Percentiles rank a stretch among this genome's conserved stretches.
These are phyloP conservation scores for Sylvilagus bachmani DNA, from an alignment of 2,113 vertebrate genomes.

Conservation along the genomic window DNA sequence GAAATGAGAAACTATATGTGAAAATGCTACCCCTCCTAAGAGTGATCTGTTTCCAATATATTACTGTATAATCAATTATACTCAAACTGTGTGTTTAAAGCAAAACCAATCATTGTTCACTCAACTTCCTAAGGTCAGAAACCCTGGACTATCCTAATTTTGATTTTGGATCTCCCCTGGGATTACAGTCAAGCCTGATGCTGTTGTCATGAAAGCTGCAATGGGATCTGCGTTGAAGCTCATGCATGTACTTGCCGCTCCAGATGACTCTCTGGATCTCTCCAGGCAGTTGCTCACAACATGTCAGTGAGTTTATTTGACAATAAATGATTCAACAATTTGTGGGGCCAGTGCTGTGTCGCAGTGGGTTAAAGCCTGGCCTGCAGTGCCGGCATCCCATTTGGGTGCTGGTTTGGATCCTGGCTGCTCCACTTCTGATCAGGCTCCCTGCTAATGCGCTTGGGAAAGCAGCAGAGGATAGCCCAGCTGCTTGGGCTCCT, in stretches of 20 bases:
- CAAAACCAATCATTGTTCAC: background rate
- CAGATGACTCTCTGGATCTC: background rate
- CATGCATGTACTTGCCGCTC: background rate
- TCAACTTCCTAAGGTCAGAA: background rate
- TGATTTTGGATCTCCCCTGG: background rate
- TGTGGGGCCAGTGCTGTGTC: too few species aligned
- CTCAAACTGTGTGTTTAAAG: background rate
- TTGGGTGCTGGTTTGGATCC: too few species aligned
- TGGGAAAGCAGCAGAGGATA: too few species aligned
- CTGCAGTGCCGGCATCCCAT: too few species aligned
- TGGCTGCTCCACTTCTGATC: too few species aligned
- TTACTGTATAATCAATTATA: background rate
- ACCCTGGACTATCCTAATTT: background rate
- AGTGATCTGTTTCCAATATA: background rate
- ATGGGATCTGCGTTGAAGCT: background rate
- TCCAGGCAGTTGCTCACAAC: background rate
- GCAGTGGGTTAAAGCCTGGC: too few species aligned
- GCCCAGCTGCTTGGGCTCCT: too few species aligned
- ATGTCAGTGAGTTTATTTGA: accelerated
- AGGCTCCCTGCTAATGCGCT: too few species aligned
- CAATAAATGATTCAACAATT: background rate
- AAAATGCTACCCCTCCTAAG: background rate
- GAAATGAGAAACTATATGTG: background rate
- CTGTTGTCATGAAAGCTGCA: background rate
- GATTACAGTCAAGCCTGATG: background rate